Evolutionary conservation across 2,113 vertebrate species (phyloP).

Genomic region (Tachysurus vachellii): DNA sequence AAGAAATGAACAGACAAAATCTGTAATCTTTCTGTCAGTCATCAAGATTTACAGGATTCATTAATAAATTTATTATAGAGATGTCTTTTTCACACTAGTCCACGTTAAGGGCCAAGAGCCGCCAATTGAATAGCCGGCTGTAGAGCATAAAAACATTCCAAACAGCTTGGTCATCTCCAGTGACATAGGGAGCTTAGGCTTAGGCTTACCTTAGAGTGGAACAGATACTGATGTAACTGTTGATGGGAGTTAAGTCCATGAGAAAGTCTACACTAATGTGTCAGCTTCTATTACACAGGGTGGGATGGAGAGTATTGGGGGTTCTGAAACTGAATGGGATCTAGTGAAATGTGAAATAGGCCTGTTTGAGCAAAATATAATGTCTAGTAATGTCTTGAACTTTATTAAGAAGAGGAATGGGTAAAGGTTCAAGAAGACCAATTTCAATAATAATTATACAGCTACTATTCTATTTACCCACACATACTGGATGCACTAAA

Average conservation of each 20-base stretch:
- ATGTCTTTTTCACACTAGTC: too few relatives aligned
- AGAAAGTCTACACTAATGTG: conserved; percentile 2
- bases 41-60: too few relatives aligned
- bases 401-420: background rate
- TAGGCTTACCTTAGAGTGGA: background rate
- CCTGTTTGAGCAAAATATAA: background rate
- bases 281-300: background rate
- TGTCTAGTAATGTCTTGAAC: background rate
- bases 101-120: too few relatives aligned
- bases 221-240: background rate
- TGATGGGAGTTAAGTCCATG: background rate
- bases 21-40: too few relatives aligned
- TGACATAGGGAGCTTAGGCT: background rate
- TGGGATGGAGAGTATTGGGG: background rate
- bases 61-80: too few relatives aligned
- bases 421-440: background rate
- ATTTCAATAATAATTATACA: background rate
- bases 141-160: background rate
- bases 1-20: too few relatives aligned
- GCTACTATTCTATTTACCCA: too few relatives aligned
- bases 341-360: background rate
- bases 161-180: background rate
- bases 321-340: background rate
- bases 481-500: background rate
- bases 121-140: too few relatives aligned